phyloP scores from a whole-genome alignment of 2,888 invertebrate genomes.

The Arenicola marina region DNA sequence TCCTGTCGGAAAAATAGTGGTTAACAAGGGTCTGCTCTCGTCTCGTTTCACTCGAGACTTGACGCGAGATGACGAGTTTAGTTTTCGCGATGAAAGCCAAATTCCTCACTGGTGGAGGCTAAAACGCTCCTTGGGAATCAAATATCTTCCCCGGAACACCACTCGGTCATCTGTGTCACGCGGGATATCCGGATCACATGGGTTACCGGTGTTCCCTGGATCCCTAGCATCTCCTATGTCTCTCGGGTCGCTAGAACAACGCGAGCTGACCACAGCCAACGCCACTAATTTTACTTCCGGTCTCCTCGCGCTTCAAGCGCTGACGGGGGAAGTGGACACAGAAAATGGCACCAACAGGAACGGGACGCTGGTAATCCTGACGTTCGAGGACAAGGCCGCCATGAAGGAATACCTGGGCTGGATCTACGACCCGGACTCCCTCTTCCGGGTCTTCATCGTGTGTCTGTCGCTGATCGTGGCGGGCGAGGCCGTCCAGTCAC shows the following conservation, averaged over 20 bases:
- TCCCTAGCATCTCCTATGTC: too few species aligned
- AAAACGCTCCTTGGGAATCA: too few species aligned
- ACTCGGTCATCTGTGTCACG: too few species aligned
- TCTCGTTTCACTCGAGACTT: neutral
- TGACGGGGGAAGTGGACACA: neutral
- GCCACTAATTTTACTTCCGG: neutral
- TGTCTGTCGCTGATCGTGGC: conserved; percentile 15
- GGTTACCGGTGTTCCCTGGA: neutral
- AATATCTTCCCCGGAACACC: too few species aligned
- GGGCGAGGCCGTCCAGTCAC: conserved; percentile 28
- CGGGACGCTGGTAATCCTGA: conserved; percentile 4
- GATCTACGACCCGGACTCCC: conserved; percentile 16
- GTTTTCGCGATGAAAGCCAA: too few species aligned
- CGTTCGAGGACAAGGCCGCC: neutral
- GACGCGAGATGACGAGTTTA: too few species aligned
- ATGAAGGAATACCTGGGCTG: conserved; percentile 8
- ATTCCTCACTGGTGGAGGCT: too few species aligned
- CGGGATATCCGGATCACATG: too few species aligned
- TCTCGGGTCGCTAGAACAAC: too few species aligned
- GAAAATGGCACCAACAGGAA: neutral
- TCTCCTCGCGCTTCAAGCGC: neutral
- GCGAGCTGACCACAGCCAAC: neutral
- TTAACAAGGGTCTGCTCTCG: neutral
- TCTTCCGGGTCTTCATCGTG: conserved; percentile 12
- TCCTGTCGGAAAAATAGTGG: neutral